These are phyloP conservation scores for Aphelenchoides bicaudatus DNA, from an alignment of 2,888 invertebrate genomes.

Conservation along the genomic window DNA sequence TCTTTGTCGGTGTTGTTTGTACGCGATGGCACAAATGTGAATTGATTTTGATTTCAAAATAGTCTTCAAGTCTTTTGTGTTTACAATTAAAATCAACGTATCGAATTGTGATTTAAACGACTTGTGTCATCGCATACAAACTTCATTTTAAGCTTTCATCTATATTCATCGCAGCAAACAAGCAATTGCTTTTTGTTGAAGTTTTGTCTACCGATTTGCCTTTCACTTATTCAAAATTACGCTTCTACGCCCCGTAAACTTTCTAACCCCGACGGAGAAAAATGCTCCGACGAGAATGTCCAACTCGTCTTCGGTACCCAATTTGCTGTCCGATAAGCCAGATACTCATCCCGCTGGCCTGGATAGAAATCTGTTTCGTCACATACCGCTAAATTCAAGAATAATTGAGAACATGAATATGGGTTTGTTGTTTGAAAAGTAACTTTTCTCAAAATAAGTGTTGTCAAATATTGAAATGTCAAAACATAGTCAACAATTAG, in stretches of 20 bases:
- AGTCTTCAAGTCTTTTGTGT: too few relatives aligned
- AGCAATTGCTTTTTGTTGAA: too few relatives aligned
- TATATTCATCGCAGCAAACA: too few relatives aligned
- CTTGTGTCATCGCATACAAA: too few relatives aligned
- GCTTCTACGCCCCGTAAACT: slow-evolving; percentile 13
- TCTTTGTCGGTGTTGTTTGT: too few relatives aligned
- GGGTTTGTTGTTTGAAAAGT: slow-evolving; percentile 33
- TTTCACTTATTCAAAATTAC: too few relatives aligned
- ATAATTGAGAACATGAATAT: slow-evolving; percentile 50
- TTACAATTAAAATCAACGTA: too few relatives aligned
- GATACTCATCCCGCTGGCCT: neutral
- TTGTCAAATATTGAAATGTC: neutral
- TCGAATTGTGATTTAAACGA: too few relatives aligned
- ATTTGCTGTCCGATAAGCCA: neutral
- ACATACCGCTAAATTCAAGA: slow-evolving; percentile 53
- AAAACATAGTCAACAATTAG: neutral
- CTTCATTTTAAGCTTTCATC: too few relatives aligned
- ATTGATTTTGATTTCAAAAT: too few relatives aligned
- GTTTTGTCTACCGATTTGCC: too few relatives aligned
- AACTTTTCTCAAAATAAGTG: neutral
- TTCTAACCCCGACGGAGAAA: neutral
- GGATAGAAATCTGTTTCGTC: slow-evolving; percentile 49
- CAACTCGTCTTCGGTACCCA: slow-evolving; percentile 5
- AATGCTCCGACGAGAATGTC: neutral
- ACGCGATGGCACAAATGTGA: too few relatives aligned